Evolutionary conservation across 1,140 invertebrate species (phyloP).

Genomic region (Aphidius gifuensis): DNA sequence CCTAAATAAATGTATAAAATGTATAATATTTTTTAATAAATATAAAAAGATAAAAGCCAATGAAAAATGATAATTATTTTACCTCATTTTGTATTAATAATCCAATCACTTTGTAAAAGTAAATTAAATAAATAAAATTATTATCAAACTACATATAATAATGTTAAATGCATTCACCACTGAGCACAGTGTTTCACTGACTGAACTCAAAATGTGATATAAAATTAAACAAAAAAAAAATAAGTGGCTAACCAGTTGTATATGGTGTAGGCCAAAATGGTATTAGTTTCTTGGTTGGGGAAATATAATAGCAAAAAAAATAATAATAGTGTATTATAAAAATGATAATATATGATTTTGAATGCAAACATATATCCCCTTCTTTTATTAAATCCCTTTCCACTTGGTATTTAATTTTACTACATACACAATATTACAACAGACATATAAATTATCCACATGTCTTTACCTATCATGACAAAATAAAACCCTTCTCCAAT

Average conservation of each 20-base stretch:
- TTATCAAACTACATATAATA: neutral
- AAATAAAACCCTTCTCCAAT: too few relatives aligned
- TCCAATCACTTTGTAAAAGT: neutral
- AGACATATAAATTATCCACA: too few relatives aligned
- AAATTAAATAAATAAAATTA: neutral
- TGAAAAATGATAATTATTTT: neutral
- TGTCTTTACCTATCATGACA: too few relatives aligned
- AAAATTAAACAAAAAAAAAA: neutral
- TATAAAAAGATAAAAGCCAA: neutral
- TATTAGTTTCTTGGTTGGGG: too few relatives aligned
- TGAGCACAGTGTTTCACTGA: neutral
- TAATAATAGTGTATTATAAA: too few relatives aligned
- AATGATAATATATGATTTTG: too few relatives aligned
- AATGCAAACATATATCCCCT: too few relatives aligned
- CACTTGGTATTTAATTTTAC: too few relatives aligned
- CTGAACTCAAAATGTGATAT: neutral
- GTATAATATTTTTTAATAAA: neutral
- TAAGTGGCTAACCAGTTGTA: neutral
- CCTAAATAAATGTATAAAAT: conserved; percentile 3
- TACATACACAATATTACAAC: too few relatives aligned
- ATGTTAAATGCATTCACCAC: neutral
- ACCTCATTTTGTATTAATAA: neutral
- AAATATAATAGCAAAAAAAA: too few relatives aligned
- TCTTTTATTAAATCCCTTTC: too few relatives aligned
- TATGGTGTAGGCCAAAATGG: too few relatives aligned